Evolutionary conservation across 2,113 vertebrate genomes (phyloP), one percentile per base, ranked within the genome.

Genomic region (Trogon melanurus): DNA sequence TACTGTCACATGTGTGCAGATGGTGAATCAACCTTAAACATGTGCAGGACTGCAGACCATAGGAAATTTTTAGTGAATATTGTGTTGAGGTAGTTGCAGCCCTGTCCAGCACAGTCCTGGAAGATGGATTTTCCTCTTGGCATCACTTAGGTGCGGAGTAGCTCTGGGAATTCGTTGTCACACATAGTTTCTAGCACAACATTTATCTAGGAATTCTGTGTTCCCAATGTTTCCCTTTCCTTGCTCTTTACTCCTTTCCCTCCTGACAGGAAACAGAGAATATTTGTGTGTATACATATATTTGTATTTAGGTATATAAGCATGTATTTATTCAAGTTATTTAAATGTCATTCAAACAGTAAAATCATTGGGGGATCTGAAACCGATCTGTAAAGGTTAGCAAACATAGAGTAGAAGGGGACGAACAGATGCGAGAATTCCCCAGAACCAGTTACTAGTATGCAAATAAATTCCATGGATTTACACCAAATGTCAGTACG

Each of bases 1-100:
- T 45, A 30, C 12, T 57, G 4, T 29, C 9, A 1, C 50, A 29
- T 23, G 20, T 57, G 6, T 58, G 48, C 21, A 21, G 25, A n/a
- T 22, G 0, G 0, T 20, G 21, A n/a, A 15, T 23, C 50, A 56
- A 27, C 10, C 4, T 76, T 62, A 38, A 56, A 58, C 17, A 27
- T 2, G 4, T 19, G 30, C n/a, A 23, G 32, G 34, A 47, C 45
- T 1, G 1, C 45, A 73, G 30, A 41, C 16, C 4, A 3, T 17
- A 69, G 23, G 29, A 85, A 78, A 69, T 60, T 56, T 1, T 5
- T 34, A 21, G 20, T 29, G 64, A 80, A 76, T 9, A 30, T 1
- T 50, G 50, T 47, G 27, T 61, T 88, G 9, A 30, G 27, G 8
- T 21, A 20, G 45, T n/a, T 54, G 56, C 34, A 70, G 38, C 30